Conservation (phyloP, 2,113 vertebrate genomes). For the Entelurus aequoreus region DNA sequence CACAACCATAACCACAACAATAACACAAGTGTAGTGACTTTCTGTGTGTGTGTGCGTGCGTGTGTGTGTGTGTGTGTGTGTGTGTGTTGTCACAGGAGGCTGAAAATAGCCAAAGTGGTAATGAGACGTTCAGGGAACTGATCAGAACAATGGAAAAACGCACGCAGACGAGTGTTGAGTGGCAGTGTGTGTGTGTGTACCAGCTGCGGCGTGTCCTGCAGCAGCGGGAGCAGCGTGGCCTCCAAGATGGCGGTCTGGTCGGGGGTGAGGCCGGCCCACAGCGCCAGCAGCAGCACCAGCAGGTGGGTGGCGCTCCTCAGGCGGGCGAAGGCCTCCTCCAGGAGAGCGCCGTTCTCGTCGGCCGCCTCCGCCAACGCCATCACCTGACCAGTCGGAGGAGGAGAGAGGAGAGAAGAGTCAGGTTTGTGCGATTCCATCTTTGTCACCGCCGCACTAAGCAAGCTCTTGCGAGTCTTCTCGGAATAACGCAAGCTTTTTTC, state of each 20-base stretch:
- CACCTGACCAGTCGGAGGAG: slow-evolving; percentile 68
- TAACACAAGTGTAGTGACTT: no score
- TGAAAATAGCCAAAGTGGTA: slow-evolving; percentile 53
- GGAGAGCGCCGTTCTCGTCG: slow-evolving; percentile 77
- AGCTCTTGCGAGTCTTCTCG: no score
- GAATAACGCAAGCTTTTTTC: no score
- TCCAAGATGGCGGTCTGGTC: slow-evolving; percentile 85
- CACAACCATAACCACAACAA: no score
- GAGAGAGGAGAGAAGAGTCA: background rate
- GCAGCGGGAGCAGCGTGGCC: slow-evolving; percentile 83
- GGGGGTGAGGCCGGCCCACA: slow-evolving; percentile 83
- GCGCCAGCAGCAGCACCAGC: slow-evolving; percentile 80
- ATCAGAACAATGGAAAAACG: slow-evolving; percentile 56
- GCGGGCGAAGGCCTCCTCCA: slow-evolving; percentile 80
- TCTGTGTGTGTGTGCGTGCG: slow-evolving; percentile 1
- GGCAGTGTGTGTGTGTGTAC: slow-evolving; percentile 57
- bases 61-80: slow-evolving; percentile 23
- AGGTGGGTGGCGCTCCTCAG: slow-evolving; percentile 84
- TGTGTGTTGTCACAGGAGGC: slow-evolving; percentile 21
- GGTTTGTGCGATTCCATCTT: background rate
- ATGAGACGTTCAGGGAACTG: slow-evolving; percentile 47
- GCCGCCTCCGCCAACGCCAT: slow-evolving; percentile 86
- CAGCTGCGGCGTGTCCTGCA: slow-evolving; percentile 84
- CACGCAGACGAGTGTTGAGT: slow-evolving; percentile 7
- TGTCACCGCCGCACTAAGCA: no score